Evolutionary conservation across 2,888 invertebrate species (phyloP).

Genomic region (Alcis repandata): DNA sequence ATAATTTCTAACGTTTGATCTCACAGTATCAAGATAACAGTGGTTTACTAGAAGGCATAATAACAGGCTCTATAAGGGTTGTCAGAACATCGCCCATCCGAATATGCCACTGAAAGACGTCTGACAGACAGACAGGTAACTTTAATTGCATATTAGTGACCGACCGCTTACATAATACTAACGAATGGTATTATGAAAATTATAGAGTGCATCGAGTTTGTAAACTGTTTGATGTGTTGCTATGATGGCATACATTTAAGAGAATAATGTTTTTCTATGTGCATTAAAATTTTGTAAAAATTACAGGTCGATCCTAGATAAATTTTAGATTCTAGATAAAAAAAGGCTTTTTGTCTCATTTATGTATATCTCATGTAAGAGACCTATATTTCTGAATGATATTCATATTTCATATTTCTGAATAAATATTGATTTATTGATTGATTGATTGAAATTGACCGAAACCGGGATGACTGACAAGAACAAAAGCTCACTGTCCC

Average conservation of each 20-base stretch:
- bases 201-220: constrained; percentile 47
- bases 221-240: constrained; percentile 5
- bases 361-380: no score
- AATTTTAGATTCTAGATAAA: no score
- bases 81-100: constrained; percentile 64
- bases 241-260: background rate
- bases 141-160: constrained; percentile 75
- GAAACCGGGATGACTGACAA: no score
- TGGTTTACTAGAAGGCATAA: constrained; percentile 60
- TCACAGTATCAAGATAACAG: constrained; percentile 13
- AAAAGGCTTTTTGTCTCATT: no score
- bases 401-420: no score
- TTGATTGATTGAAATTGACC: no score
- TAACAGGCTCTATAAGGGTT: constrained; percentile 71
- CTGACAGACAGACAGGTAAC: constrained; percentile 77
- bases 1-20: background rate
- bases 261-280: no score
- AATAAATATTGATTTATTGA: no score
- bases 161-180: constrained; percentile 53
- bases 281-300: no score
- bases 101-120: constrained; percentile 77
- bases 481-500: no score
- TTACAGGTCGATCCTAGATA: no score
- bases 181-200: constrained; percentile 62
- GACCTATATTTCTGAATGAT: no score